Evolutionary conservation across 2,888 invertebrate genomes (phyloP).

Genomic region (Acanthosepion lycidas): DNA sequence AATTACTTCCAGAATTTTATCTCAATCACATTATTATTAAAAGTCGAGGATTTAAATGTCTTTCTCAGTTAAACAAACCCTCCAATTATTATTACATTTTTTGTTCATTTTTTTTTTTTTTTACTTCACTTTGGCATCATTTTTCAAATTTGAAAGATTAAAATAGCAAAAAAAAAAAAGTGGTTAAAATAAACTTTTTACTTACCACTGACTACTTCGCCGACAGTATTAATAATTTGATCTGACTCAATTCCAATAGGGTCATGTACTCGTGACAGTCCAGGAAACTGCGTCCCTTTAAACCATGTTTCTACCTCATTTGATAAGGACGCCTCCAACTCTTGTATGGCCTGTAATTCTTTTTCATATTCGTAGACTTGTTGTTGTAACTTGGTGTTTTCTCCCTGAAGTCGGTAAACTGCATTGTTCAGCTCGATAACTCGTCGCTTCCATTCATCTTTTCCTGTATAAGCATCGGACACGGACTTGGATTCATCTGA

Average conservation of each 20-base stretch:
- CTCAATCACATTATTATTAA: no score
- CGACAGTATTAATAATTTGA: background rate
- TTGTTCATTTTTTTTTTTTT: no score
- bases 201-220: slow-evolving; percentile 23
- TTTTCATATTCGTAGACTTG: background rate
- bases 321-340: background rate
- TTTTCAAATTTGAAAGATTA: background rate
- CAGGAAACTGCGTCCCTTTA: background rate
- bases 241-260: background rate
- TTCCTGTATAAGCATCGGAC: background rate
- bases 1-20: no score
- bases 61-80: no score
- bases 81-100: no score
- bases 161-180: background rate
- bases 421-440: background rate
- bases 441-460: background rate
- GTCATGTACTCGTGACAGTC: slow-evolving; percentile 36
- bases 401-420: background rate
- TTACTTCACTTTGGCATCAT: background rate
- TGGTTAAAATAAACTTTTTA: background rate
- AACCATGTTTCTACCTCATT: background rate
- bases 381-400: background rate
- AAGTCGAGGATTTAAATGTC: no score
- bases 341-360: background rate
- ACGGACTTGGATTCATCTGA: background rate